Base-by-base conservation (phyloP, 2,797 vertebrate species). In the Hoplostethus atlanticus region DNA sequence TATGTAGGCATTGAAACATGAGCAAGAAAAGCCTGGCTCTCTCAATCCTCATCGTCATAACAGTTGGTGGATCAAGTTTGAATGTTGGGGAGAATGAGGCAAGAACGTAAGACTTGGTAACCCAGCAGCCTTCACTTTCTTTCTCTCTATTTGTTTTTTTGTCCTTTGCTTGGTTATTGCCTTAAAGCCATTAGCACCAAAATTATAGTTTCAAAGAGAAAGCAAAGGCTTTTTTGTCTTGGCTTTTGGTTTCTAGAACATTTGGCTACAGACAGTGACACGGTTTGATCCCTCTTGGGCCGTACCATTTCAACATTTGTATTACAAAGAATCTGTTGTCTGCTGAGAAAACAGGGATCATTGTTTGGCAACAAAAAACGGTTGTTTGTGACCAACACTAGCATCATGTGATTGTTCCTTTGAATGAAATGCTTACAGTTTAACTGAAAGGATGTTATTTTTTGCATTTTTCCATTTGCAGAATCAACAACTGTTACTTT, bases 1-100 rank as follows among this genome's bases (percentile, higher is more conserved):
- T 68, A 71, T 64, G 65, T 30, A 47, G 13, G 30, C 60, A 75
- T 50, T 83, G 89, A 92, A 91, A 92, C 2, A 4, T 83, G 80
- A 92, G 73, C 75, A 62, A 34, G 75, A 84, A 79, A 83, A 83
- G 60, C 67, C 80, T 46, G 47, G 61, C 66, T 57, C 44, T 72
- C 71, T 65, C 42, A 68, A 55, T 76, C 68, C 48, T 80, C 11
- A 13, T 40, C 65, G 70, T 62, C 67, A 73, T 62, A 79, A 80
- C 44, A 64, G 47, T 68, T 67, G 77, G 62, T 76, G 68, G 86
- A 76, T 78, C 31, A 13, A 73, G 71, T 83, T 89, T 12, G 79
- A 85, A 84, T 85, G 56, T 76, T 53, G 3, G 6, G 53, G 55
- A 53, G 48, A 75, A 72, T 64, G 58, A 69, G 71, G 34, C 16